Evolutionary conservation across 2,113 vertebrate species (phyloP).

Genomic region (Furnarius figulus): DNA sequence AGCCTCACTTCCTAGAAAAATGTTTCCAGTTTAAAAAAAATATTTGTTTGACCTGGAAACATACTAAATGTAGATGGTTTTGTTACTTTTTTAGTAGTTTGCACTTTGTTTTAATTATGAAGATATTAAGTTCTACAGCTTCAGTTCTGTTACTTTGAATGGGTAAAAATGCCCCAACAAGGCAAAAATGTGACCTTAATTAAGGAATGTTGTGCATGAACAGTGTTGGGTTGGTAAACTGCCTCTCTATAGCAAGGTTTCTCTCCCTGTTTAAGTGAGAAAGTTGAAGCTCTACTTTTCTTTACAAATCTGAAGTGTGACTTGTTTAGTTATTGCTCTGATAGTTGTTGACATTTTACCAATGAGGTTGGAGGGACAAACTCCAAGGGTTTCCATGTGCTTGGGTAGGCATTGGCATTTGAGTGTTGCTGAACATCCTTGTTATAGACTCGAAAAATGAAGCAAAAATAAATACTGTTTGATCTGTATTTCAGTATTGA

Average conservation of each 20-base stretch:
- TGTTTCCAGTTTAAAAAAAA: neutral
- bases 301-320: constrained; percentile 18
- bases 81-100: neutral
- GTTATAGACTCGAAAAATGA: constrained; percentile 15
- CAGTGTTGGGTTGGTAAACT: neutral
- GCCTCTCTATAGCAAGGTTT: neutral
- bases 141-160: neutral
- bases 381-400: neutral
- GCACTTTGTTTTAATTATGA: neutral
- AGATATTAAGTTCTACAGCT: neutral
- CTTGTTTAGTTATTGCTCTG: constrained; percentile 25
- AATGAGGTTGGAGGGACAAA: neutral
- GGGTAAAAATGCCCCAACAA: neutral
- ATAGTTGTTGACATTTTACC: constrained; percentile 1
- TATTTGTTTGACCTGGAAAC: neutral
- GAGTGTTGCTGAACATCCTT: constrained; percentile 34
- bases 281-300: neutral
- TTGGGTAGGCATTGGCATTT: neutral
- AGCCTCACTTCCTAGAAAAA: neutral
- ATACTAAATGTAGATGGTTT: neutral
- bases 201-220: neutral
- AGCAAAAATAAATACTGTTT: constrained; percentile 56
- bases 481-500: constrained; percentile 10
- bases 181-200: neutral
- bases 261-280: neutral